Evolutionary conservation across 2,888 invertebrate species (phyloP), one percentile per base, ranked within the genome.

Genomic region (Rotaria macrura): DNA sequence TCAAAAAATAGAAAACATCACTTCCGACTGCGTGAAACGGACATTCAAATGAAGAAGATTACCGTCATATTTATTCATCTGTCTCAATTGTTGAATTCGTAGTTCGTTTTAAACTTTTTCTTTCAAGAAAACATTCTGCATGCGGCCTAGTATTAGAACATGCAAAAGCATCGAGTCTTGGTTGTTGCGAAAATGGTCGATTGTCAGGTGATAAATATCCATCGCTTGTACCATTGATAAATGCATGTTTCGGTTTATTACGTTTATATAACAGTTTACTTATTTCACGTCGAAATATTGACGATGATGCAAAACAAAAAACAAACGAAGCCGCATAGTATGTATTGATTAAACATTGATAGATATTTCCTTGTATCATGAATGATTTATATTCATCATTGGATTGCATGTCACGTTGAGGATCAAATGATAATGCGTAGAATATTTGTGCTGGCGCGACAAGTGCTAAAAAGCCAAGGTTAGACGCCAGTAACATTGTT

Each of bases 301-400:
- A 79, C 43, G 79, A 79, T n/a, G 79, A 79, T 40, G 43, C 79
- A 79, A 79, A 79, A 43, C 79, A 79, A n/a, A 79, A 79, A 10
- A 79, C 79, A n/a, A 79, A 79, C 1, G 40, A 43, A 20, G 43
- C 43, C 1, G 43, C 79, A 43, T 79, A 79, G 43, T 79, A 79
- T n/a, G 79, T 79, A 43, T 79, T 79, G 2, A 79, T 79, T 40
- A 79, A 43, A 40, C 79, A 79, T 79, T 79, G 79, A 79, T 79
- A 79, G n/a, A 79, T 79, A 43, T 79, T 40, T 40, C 9, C 25
- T 79, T 43, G 23, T 9, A 43, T 25, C 0, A 79, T 43, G 3
- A 43, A 79, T 12, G 79, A 79, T n/a, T 43, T 43, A 10, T 17
- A 43, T 38, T 43, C 10, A 38, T 79, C 43, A 43, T 79, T 17